Base-by-base conservation (phyloP, 2,888 invertebrate species). In the Drosophila eohydei region DNA sequence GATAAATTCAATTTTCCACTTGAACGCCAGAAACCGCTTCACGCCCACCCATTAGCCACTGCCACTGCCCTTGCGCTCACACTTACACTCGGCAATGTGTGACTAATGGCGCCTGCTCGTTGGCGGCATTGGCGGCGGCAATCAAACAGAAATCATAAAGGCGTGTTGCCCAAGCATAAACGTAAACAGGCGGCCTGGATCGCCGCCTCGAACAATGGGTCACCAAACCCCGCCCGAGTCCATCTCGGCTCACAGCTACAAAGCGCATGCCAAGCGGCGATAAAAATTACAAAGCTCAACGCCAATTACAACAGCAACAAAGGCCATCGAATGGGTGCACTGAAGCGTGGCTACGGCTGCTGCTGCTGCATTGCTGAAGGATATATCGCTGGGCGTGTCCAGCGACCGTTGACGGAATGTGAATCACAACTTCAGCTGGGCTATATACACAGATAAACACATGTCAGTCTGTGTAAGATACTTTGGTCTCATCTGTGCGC, bases 61-160 rank as follows among this genome's bases (percentile, higher is more conserved):
- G 28, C 54, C 41, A 8, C 8, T 2, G 36, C 38, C 44, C 9
- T 1, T 0, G 6, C 8, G 16, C 46, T 5, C 36, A 43, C 32
- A 40, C 48, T n/a, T n/a, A 9, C 46, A 46, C 36, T 5, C 40
- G 52, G 21, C 64, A 77, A 63, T 74, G 88, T 85, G 90, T 86
- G 86, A 89, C 86, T 86, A 86, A 86, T 86, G 86, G 86, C 74
- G 88, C 83, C 79, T 85, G 69, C 74, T 82, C 67, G 81, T 79
- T 66, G 76, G 52, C 59, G 65, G 82, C 74, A 81, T 65, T 62
- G 56, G 64, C 72, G 80, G 84, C 81, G 59, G 89, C 89, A 89
- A 85, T 86, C 89, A 86, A 86, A 89, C 88, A 85, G 88, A 88
- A 86, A 86, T 86, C 86, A 86, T 89, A 86, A 89, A 86, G 86